Percentiles rank a stretch among this genome's conserved stretches.
Evolutionary conservation across 2,797 vertebrate genomes (phyloP).

Genomic region (Sebastes vulpes): DNA sequence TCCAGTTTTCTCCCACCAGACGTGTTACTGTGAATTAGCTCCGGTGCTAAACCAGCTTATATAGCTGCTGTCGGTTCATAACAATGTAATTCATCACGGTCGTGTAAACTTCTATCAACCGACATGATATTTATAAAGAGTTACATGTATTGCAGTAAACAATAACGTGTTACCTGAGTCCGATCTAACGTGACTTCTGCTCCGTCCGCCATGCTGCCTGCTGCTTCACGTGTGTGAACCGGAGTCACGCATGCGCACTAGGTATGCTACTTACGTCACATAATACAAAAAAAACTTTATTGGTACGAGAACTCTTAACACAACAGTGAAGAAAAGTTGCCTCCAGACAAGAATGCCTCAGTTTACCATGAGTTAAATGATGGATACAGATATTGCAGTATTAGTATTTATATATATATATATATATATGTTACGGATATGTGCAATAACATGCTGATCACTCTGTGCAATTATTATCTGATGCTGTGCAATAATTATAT

Average conservation of each 20-base stretch:
- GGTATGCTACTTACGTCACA: not conserved
- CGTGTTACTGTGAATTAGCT: slow-evolving; percentile 6
- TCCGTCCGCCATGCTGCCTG: slow-evolving; percentile 71
- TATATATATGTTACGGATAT: too few relatives aligned
- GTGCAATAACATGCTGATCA: too few relatives aligned
- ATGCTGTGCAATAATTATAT: too few relatives aligned
- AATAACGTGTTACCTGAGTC: slow-evolving; percentile 62
- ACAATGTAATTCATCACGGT: rapidly evolving
- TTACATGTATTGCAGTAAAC: rapidly evolving
- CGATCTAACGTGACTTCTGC: slow-evolving; percentile 47
- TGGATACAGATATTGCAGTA: not conserved
- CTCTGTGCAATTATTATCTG: too few relatives aligned
- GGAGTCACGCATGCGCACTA: slow-evolving; percentile 58
- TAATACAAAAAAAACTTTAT: slow-evolving; percentile 60
- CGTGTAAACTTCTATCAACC: rapidly evolving
- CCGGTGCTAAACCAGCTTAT: slow-evolving; percentile 11
- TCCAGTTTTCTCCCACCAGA: too few relatives aligned
- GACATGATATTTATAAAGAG: rapidly evolving
- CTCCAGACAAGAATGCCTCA: not conserved
- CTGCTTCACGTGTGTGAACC: slow-evolving; percentile 60
- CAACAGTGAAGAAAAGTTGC: rapidly evolving
- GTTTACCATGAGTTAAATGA: not conserved
- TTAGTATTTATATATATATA: not conserved
- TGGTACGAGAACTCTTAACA: not conserved
- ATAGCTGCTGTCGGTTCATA: not conserved